These are phyloP conservation scores for Bombus waltoni DNA, from an alignment of 1,140 invertebrate species.

Conservation along the genomic window DNA sequence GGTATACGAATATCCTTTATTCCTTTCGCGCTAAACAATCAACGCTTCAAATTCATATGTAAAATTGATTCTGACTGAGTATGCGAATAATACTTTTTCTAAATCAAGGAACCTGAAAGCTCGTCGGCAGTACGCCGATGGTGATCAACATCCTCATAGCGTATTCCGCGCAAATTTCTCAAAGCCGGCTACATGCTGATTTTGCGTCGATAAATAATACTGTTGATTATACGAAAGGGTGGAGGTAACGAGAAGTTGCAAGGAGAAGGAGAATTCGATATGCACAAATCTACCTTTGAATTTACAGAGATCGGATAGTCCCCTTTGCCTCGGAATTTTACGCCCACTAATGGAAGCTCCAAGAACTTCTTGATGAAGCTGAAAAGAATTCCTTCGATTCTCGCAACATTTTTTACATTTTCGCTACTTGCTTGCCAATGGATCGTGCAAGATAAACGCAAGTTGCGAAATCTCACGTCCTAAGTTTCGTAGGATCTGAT, in stretches of 20 bases:
- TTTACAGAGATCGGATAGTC: slow-evolving; percentile 28
- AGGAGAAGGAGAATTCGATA: slow-evolving; percentile 24
- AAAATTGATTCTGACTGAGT: not conserved
- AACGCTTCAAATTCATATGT: not conserved
- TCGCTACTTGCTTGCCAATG: no score
- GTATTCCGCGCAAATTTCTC: not conserved
- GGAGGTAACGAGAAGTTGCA: not conserved
- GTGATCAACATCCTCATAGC: not conserved
- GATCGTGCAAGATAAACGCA: no score
- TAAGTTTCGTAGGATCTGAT: not conserved
- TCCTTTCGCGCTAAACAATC: not conserved
- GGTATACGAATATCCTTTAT: not conserved
- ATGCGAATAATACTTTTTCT: not conserved
- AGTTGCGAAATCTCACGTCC: not conserved
- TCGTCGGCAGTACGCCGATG: not conserved
- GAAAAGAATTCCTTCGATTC: not conserved
- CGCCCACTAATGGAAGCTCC: slow-evolving; percentile 3
- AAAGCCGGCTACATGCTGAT: slow-evolving; percentile 29
- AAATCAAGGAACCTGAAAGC: not conserved
- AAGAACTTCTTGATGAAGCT: slow-evolving; percentile 2
- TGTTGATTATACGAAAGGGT: slow-evolving; percentile 30
- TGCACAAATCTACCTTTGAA: slow-evolving; percentile 42
- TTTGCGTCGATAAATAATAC: slow-evolving; percentile 45
- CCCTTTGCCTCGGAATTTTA: slow-evolving; percentile 13
- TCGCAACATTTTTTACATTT: not conserved